Evolutionary conservation across 1,140 invertebrate species (phyloP).

Genomic region (Lordiphosa clarofinis): DNA sequence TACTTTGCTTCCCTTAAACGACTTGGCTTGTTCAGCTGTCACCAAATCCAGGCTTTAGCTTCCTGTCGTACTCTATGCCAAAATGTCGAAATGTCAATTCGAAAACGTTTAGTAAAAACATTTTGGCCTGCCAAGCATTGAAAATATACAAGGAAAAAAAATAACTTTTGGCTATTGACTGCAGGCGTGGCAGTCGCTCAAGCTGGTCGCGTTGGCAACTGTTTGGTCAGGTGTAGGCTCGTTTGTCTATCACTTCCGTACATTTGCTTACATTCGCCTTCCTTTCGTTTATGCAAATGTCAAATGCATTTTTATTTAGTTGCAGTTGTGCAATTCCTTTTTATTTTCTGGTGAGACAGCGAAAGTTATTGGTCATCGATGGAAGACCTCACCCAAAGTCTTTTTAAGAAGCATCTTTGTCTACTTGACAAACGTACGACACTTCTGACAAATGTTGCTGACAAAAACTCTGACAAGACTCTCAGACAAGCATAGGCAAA

Average conservation of each 20-base stretch:
- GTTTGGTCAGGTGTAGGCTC: constrained; percentile 58
- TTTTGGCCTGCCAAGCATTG: constrained; percentile 24
- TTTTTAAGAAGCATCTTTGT: constrained; percentile 40
- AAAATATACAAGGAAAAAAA: constrained; percentile 11
- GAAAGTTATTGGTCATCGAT: constrained; percentile 7
- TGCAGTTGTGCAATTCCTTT: constrained; percentile 32
- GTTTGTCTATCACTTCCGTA: constrained; percentile 64
- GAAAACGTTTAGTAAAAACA: constrained; percentile 65
- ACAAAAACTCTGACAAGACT: constrained; percentile 58
- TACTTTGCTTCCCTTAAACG: constrained; percentile 33
- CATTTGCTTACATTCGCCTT: constrained; percentile 41
- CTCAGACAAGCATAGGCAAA: constrained; percentile 57
- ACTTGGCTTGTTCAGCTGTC: constrained; percentile 52
- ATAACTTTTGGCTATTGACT: constrained; percentile 52
- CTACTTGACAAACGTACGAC: constrained; percentile 67
- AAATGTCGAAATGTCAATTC: constrained; percentile 75
- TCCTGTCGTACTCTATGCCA: constrained; percentile 54
- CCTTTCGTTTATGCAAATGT: constrained; percentile 73
- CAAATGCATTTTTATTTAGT: constrained; percentile 23
- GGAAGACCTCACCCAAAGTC: constrained; percentile 53
- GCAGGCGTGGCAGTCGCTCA: constrained; percentile 31
- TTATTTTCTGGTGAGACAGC: not conserved
- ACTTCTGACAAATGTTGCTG: constrained; percentile 70
- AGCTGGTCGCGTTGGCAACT: constrained; percentile 13
- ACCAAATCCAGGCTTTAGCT: constrained; percentile 39